These are phyloP conservation scores for Hydrocynus forskahlii DNA, from an alignment of 2,797 vertebrate species.

Conservation along the genomic window DNA sequence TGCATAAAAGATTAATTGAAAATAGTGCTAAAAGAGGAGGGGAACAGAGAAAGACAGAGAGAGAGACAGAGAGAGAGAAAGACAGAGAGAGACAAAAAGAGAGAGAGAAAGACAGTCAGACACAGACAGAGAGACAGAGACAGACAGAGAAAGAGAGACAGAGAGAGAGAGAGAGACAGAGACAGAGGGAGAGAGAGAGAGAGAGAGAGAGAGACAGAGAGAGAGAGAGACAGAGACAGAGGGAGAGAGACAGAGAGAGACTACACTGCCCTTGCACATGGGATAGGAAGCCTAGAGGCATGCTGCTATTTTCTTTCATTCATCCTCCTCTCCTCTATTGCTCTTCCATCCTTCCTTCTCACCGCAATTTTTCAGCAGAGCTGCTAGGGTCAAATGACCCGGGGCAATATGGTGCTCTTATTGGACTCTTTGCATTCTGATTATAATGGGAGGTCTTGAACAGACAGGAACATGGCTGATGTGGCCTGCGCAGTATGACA, in stretches of 20 bases:
- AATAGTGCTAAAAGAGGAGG: constrained; percentile 15
- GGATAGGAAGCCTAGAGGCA: constrained; percentile 35
- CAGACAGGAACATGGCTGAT: background rate
- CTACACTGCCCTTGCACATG: constrained; percentile 14
- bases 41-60: background rate
- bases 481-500: background rate
- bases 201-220: constrained; percentile 1
- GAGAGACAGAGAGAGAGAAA: constrained; percentile 9
- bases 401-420: constrained; percentile 30
- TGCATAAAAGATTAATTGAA: constrained; percentile 62
- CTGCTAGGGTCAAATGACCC: constrained; percentile 3
- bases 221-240: constrained; percentile 8
- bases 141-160: background rate
- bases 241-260: background rate
- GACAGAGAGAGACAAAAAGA: background rate
- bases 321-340: constrained; percentile 2
- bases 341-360: constrained; percentile 2
- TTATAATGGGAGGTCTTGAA: constrained; percentile 15
- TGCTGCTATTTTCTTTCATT: constrained; percentile 33
- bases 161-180: constrained; percentile 2
- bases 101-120: background rate
- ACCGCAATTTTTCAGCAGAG: background rate
- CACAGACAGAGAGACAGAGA: background rate
- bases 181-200: background rate
- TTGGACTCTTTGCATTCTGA: constrained; percentile 47